A percentile compares a stretch with the other conserved stretches of the same genome.
Conservation (phyloP, 30 jellyfish, hydroid and myxozoan genomes). For the Clytia hemisphaerica region DNA sequence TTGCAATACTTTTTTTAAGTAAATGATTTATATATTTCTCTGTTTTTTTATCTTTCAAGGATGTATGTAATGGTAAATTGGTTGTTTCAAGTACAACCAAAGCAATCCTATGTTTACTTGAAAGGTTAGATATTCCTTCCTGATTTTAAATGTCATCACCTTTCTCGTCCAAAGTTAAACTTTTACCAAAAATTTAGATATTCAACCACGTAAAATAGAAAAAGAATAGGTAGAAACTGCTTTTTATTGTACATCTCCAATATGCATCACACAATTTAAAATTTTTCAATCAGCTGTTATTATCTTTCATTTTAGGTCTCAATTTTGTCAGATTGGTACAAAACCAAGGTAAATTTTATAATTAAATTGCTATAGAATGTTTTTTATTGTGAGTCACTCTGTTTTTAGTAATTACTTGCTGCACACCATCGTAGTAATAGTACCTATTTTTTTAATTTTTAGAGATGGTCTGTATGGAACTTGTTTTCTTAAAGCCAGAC, state of each 20-base stretch:
- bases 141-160: not conserved
- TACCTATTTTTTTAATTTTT: no score
- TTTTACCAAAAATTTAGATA: no score
- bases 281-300: not conserved
- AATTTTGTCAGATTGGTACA: constrained; percentile 28
- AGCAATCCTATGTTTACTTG: constrained; percentile 57
- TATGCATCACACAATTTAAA: no score
- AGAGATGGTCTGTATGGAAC: constrained; percentile 88
- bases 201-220: no score
- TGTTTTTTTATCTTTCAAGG: constrained; percentile 30
- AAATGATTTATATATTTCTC: not conserved
- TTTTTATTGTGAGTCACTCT: no score
- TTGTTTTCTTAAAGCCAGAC: constrained; percentile 40
- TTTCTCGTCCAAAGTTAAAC: no score
- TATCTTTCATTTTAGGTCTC: not conserved
- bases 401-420: no score
- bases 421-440: no score
- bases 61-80: constrained; percentile 34
- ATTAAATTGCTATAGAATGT: not conserved
- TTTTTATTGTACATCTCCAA: no score
- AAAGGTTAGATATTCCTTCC: constrained; percentile 20
- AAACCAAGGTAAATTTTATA: constrained; percentile 14
- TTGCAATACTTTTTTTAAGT: not conserved
- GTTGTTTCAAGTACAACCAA: constrained; percentile 61
- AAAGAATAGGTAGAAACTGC: no score